Evolutionary conservation across 2,113 vertebrate species (phyloP), one percentile per base, ranked within the genome.

Genomic region (Ptilorrhoa leucosticta): DNA sequence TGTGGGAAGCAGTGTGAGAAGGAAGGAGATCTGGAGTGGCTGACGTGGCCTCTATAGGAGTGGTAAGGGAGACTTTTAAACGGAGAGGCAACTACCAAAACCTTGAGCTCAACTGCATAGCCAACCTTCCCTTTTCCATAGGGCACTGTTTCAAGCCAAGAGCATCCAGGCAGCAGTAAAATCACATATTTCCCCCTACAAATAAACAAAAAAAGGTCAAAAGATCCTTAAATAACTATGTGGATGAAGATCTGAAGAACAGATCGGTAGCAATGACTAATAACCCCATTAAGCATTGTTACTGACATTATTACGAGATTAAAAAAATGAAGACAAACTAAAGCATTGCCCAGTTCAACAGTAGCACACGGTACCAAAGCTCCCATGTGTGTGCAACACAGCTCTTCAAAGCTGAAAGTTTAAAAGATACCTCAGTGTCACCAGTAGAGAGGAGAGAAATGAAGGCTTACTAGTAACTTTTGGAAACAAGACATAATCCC

Each of bases 351-450:
- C 42, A 24, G 54, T 35, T 47, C 69, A 70, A 57, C 9, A 78
- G 60, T 58, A 61, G 57, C 44, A 51, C 37, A 13, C 0, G 1
- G 42, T 20, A 35, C 39, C 31, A 80, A 37, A 65, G 15, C 12
- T 80, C 27, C 45, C 24, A 19, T 2, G 9, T 11, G 35, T 0
- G 0, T 2, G 1, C 35, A 65, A 50, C 18, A 42, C 9, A 45
- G 14, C 30, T 87, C 61, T 48, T 16, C 3, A 7, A 72, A 83
- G 37, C 22, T 31, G 61, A 56, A 61, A 33, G 42, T 54, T 44
- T 35, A 88, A 65, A 69, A 56, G 16, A 69, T 20, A 44, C 7
- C 28, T 70, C 21, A 28, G 9, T 7, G 11, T 11, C 47, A 89
- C 23, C 50, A 54, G 8, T 18, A 77, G 83, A 81, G 31, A 80